Evolutionary conservation across 2,888 invertebrate species (phyloP).

Genomic region (Seira sanloemensis): DNA sequence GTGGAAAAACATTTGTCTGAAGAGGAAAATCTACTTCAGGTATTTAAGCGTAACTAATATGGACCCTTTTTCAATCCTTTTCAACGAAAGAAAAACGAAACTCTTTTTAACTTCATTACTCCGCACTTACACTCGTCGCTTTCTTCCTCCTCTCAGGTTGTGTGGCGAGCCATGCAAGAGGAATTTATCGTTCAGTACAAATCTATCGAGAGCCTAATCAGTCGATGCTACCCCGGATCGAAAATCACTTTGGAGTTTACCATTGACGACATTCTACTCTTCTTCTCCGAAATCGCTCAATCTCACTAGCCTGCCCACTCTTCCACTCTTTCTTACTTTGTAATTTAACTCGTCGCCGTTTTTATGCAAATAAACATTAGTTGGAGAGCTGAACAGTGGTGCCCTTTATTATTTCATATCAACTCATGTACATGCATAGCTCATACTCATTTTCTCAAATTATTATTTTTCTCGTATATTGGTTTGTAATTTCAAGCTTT

Average conservation of each 20-base stretch:
- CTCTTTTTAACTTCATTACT: background rate
- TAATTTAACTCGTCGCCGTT: background rate
- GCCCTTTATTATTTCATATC: too few species aligned
- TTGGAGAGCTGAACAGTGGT: too few species aligned
- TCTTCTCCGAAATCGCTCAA: conserved; percentile 98
- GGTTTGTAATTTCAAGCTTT: too few species aligned
- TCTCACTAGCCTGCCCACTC: conserved; percentile 83
- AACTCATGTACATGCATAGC: too few species aligned
- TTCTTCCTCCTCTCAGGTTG: conserved; percentile 81
- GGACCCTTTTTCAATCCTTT: too few species aligned
- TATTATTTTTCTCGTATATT: too few species aligned
- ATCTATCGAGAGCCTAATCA: conserved; percentile 92
- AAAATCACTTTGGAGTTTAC: conserved; percentile 95
- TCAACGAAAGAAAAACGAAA: background rate
- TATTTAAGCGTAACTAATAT: conserved; percentile 73
- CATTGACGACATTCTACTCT: conserved; percentile 95
- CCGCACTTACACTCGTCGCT: too few species aligned
- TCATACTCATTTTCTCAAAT: too few species aligned
- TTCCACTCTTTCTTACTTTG: background rate
- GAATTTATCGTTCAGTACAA: conserved; percentile 98
- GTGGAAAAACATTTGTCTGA: conserved; percentile 98
- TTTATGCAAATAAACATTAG: conserved; percentile 9
- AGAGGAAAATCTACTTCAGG: conserved; percentile 92
- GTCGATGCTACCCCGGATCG: conserved; percentile 96
- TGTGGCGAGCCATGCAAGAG: conserved; percentile 99